These are phyloP conservation scores for Thomomys bottae DNA, from an alignment of 2,113 vertebrate genomes.

Conservation along the genomic window DNA sequence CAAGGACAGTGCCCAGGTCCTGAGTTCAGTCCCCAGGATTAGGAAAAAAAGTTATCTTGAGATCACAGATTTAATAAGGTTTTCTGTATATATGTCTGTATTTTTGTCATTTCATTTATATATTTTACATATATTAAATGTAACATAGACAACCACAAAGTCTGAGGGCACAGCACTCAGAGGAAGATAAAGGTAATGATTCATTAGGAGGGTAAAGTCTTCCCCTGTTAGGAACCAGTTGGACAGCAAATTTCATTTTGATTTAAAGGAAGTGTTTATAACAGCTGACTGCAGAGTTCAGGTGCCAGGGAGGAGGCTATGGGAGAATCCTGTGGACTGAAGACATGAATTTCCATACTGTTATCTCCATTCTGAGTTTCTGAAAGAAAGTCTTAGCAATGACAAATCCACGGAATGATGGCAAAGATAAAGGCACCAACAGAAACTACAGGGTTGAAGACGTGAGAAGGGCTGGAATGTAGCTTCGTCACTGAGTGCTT, in stretches of 20 bases:
- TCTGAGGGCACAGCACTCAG: neutral
- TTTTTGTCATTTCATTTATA: neutral
- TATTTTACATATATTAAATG: neutral
- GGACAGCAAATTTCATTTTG: neutral
- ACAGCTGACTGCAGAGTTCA: neutral
- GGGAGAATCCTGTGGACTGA: neutral
- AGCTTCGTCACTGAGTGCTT: neutral
- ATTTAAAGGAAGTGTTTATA: neutral
- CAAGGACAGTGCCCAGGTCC: too few relatives aligned
- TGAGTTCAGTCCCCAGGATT: too few relatives aligned
- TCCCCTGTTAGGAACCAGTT: neutral
- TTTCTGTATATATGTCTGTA: constrained; percentile 13
- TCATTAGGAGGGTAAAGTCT: constrained; percentile 5
- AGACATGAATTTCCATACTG: neutral
- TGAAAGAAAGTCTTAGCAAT: constrained; percentile 1
- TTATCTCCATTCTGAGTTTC: neutral
- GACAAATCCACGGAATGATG: neutral
- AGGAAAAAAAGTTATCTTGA: neutral
- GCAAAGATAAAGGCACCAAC: neutral
- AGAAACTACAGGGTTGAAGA: neutral
- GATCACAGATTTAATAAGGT: neutral
- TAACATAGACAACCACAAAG: neutral
- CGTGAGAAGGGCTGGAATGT: neutral
- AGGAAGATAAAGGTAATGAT: constrained; percentile 43
- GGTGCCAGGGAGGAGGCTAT: neutral